Evolutionary conservation across 1,140 invertebrate genomes (phyloP).

Genomic region (Brevipalpus yothersi): DNA sequence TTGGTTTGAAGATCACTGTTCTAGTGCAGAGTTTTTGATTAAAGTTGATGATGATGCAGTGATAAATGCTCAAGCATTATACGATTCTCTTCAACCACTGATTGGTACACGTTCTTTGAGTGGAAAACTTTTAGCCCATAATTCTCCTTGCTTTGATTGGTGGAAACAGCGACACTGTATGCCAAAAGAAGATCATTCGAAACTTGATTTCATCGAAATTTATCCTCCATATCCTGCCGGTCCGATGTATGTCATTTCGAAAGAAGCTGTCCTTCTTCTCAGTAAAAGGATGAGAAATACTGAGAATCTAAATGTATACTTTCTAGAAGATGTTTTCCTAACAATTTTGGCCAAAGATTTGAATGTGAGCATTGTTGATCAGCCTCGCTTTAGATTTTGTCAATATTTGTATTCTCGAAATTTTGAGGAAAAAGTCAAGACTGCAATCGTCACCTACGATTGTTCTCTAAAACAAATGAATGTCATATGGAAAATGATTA

Average conservation of each 20-base stretch:
- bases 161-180: constrained; percentile 1
- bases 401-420: background rate
- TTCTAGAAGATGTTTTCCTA: background rate
- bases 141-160: background rate
- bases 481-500: background rate
- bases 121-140: background rate
- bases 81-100: background rate
- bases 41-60: constrained; percentile 9
- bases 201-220: background rate
- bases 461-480: background rate
- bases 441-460: background rate
- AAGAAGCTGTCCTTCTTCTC: background rate
- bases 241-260: background rate
- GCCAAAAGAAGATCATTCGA: background rate
- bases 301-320: background rate
- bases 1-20: constrained; percentile 11
- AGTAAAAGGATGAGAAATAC: background rate
- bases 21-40: constrained; percentile 9
- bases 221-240: constrained; percentile 2
- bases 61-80: background rate
- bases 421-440: background rate
- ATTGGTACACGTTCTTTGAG: background rate
- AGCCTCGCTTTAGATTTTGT: background rate
- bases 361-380: background rate
- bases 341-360: background rate